phyloP scores from a whole-genome alignment of 2,113 vertebrate species.

The Callaeas wilsoni region DNA sequence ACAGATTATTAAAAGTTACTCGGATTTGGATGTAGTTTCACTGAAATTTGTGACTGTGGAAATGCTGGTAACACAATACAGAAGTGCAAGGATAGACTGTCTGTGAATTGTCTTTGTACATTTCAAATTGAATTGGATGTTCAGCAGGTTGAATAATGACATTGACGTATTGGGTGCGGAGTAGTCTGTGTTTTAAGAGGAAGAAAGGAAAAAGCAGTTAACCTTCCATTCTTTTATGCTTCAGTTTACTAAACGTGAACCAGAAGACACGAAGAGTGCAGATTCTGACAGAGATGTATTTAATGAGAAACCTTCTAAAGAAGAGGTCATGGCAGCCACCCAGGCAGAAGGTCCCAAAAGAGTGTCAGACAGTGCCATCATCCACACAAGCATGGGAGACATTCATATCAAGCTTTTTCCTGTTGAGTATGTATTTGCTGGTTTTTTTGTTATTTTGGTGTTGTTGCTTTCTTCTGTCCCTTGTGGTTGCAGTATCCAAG shows the following conservation, averaged over 20 bases:
- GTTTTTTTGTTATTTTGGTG: not conserved
- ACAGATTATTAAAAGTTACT: not conserved
- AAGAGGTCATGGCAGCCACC: conserved; percentile 99
- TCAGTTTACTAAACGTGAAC: conserved; percentile 94
- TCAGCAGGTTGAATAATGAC: not conserved
- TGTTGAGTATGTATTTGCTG: conserved; percentile 84
- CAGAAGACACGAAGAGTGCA: conserved; percentile 95
- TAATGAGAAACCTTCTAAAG: conserved; percentile 98
- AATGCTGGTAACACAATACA: not conserved
- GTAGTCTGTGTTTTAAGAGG: not conserved
- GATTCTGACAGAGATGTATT: conserved; percentile 98
- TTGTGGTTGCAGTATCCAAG: not conserved
- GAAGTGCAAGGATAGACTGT: not conserved
- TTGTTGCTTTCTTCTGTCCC: not conserved
- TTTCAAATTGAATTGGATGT: not conserved
- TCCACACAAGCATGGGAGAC: conserved; percentile 98
- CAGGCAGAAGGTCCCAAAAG: conserved; percentile 97
- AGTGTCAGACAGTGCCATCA: conserved; percentile 95
- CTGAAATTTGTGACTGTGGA: not conserved
- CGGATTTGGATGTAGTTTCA: not conserved
- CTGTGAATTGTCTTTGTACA: not conserved
- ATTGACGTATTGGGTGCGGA: not conserved
- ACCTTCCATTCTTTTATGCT: not conserved
- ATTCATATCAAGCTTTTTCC: conserved; percentile 98
- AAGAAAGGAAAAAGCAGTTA: not conserved